These are phyloP conservation scores for Merops nubicus DNA, from an alignment of 2,113 vertebrate genomes.

Conservation along the genomic window DNA sequence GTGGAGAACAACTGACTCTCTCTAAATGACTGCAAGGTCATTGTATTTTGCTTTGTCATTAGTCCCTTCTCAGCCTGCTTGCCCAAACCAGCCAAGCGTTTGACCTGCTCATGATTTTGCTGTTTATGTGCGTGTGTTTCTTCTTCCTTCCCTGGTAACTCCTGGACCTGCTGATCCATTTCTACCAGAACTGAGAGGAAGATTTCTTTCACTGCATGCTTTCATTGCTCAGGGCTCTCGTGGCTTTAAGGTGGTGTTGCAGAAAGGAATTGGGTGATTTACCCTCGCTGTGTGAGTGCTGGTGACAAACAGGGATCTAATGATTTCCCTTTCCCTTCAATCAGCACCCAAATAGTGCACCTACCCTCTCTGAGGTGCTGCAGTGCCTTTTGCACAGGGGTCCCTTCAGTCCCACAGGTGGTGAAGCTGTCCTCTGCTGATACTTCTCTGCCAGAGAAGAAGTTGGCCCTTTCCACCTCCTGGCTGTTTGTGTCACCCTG, in stretches of 20 bases:
- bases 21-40: accelerated
- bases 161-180: not conserved
- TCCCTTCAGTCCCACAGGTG: not conserved
- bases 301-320: not conserved
- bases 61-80: not conserved
- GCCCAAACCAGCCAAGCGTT: not conserved
- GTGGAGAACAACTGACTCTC: no score
- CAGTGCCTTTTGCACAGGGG: not conserved
- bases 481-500: not conserved
- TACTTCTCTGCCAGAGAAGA: not conserved
- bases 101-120: no score
- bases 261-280: not conserved
- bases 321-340: no score
- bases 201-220: not conserved
- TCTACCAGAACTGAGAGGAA: not conserved
- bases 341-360: no score
- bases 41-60: not conserved
- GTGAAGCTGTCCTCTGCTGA: not conserved
- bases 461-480: not conserved
- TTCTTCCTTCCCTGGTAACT: not conserved
- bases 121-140: accelerated
- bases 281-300: not conserved
- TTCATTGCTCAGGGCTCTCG: accelerated
- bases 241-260: not conserved
- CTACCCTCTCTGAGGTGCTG: not conserved